Evolutionary conservation across 2,888 invertebrate species (phyloP).

Genomic region (Chrysolina americana): DNA sequence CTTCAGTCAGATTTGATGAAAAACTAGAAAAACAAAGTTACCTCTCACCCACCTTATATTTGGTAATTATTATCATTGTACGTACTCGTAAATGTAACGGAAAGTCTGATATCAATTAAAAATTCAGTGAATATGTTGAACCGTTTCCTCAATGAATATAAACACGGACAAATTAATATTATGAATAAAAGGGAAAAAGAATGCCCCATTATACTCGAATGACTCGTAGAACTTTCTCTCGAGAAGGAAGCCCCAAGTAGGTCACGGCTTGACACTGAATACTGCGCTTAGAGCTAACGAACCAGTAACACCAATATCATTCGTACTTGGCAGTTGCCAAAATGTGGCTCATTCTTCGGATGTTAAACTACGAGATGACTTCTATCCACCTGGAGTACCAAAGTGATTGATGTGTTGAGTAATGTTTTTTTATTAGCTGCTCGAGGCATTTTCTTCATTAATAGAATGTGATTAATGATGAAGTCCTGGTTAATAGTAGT

Average conservation of each 20-base stretch:
- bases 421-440: conserved; percentile 18
- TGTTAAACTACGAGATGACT: conserved; percentile 12
- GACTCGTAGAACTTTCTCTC: conserved; percentile 48
- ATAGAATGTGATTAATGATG: conserved; percentile 13
- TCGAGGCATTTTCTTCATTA: background rate
- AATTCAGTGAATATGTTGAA: conserved; percentile 3
- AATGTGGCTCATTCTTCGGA: conserved; percentile 29
- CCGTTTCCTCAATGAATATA: conserved; percentile 30
- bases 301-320: conserved; percentile 44
- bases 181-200: conserved; percentile 50
- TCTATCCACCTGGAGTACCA: conserved; percentile 1
- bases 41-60: background rate
- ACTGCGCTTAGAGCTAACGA: conserved; percentile 40
- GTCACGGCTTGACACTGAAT: conserved; percentile 47
- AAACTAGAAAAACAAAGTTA: background rate
- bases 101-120: background rate
- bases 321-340: conserved; percentile 35
- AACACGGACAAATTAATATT: conserved; percentile 32
- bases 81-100: background rate
- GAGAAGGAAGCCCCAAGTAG: conserved; percentile 46
- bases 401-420: conserved; percentile 17
- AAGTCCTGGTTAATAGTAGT: background rate
- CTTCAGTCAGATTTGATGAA: no score
- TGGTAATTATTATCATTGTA: background rate
- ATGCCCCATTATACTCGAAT: conserved; percentile 46